Percentiles rank a stretch among this genome's conserved stretches.
These are phyloP conservation scores for Prunella fulvescens DNA, from an alignment of 2,113 vertebrate genomes.

Conservation along the genomic window DNA sequence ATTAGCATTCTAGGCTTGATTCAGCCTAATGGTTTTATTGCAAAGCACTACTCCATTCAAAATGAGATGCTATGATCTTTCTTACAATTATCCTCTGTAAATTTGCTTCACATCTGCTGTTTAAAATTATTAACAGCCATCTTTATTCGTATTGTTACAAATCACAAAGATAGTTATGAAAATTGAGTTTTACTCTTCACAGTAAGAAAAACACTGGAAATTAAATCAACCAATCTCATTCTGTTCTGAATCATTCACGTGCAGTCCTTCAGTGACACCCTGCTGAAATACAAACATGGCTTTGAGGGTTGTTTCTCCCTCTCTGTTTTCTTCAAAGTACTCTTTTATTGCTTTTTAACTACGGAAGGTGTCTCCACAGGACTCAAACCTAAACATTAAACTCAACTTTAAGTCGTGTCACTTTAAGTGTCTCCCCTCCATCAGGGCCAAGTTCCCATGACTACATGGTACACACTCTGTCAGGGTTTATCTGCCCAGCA, in stretches of 20 bases:
- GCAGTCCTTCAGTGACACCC: neutral
- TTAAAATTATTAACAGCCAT: neutral
- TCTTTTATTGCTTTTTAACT: neutral
- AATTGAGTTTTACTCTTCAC: neutral
- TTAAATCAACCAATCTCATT: neutral
- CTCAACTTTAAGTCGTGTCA: neutral
- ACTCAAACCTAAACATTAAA: neutral
- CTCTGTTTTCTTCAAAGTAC: neutral
- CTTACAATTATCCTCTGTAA: neutral
- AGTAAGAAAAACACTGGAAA: neutral
- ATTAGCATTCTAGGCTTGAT: neutral
- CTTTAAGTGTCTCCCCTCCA: neutral
- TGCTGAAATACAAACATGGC: neutral
- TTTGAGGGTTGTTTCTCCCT: neutral
- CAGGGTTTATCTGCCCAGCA: neutral
- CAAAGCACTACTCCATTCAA: neutral
- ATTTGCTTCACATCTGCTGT: neutral
- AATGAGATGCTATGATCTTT: neutral
- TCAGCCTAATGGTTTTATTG: neutral
- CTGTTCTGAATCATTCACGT: neutral
- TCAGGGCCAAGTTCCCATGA: neutral
- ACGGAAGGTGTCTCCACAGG: neutral
- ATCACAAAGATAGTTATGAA: neutral
- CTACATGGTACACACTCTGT: neutral
- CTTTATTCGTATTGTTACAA: neutral